phyloP scores from a whole-genome alignment of 2,888 invertebrate genomes.

The Sesamia inferens region DNA sequence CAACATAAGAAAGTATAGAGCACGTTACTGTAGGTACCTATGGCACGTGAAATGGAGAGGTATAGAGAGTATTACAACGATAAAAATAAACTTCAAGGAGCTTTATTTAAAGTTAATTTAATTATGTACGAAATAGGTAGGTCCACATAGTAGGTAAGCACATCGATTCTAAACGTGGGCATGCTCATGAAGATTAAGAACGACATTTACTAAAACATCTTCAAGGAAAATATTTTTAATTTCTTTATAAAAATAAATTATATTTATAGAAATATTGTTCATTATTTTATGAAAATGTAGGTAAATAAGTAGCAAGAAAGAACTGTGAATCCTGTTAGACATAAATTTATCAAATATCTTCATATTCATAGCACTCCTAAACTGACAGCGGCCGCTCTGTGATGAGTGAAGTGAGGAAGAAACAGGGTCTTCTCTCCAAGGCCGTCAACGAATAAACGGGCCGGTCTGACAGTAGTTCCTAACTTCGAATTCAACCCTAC shows the following conservation, averaged over 20 bases:
- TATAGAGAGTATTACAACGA: not conserved
- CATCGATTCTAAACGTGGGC: not conserved
- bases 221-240: not conserved
- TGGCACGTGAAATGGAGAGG: not conserved
- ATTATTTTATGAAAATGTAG: not conserved
- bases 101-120: not conserved
- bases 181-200: not conserved
- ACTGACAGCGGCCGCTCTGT: not conserved
- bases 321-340: not conserved
- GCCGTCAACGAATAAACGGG: not conserved
- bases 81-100: too few relatives aligned
- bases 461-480: not conserved
- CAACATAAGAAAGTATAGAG: too few relatives aligned
- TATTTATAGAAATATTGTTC: not conserved
- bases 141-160: not conserved
- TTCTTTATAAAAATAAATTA: too few relatives aligned
- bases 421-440: not conserved
- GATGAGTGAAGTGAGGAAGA: not conserved
- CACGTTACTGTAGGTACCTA: not conserved
- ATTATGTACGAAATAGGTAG: not conserved
- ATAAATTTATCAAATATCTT: not conserved
- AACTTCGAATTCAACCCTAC: not conserved
- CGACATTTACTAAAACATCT: not conserved
- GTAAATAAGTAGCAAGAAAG: not conserved
- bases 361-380: not conserved